These are phyloP conservation scores for Bacillus rossius DNA, from an alignment of 1,140 invertebrate species.

Conservation along the genomic window DNA sequence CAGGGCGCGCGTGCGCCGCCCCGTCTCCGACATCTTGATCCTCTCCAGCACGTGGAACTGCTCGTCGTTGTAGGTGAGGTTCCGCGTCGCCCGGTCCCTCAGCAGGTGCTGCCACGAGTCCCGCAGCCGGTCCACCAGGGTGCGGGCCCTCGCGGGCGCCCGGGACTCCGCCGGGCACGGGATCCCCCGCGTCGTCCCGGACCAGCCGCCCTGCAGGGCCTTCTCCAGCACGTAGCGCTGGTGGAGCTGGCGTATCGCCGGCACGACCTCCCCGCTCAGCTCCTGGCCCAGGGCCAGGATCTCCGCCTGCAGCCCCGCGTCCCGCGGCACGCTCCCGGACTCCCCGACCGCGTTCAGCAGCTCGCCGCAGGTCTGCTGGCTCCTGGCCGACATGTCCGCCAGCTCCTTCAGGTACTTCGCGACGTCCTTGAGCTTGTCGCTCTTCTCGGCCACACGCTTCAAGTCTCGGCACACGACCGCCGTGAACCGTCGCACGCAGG, in stretches of 20 bases:
- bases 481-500: slow-evolving; percentile 58
- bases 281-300: slow-evolving; percentile 35
- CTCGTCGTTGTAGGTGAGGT: slow-evolving; percentile 86
- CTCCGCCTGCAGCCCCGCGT: not conserved
- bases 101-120: slow-evolving; percentile 91
- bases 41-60: slow-evolving; percentile 89
- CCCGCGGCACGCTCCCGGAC: not conserved
- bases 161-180: slow-evolving; percentile 58
- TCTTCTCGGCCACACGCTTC: slow-evolving; percentile 43
- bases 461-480: slow-evolving; percentile 52
- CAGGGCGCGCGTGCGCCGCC: slow-evolving; percentile 57
- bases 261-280: slow-evolving; percentile 40
- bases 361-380: not conserved
- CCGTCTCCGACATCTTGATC: slow-evolving; percentile 64
- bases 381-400: not conserved
- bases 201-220: slow-evolving; percentile 63
- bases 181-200: slow-evolving; percentile 56
- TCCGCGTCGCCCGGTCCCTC: slow-evolving; percentile 75
- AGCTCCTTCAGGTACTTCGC: not conserved
- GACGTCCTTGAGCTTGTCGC: slow-evolving; percentile 35
- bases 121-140: slow-evolving; percentile 69
- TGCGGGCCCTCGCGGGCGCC: slow-evolving; percentile 62
- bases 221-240: slow-evolving; percentile 42
- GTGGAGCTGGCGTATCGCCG: slow-evolving; percentile 52
- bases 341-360: not conserved